Base-by-base conservation (phyloP, 2,888 invertebrate genomes). In the Ormyrus thymus region DNA sequence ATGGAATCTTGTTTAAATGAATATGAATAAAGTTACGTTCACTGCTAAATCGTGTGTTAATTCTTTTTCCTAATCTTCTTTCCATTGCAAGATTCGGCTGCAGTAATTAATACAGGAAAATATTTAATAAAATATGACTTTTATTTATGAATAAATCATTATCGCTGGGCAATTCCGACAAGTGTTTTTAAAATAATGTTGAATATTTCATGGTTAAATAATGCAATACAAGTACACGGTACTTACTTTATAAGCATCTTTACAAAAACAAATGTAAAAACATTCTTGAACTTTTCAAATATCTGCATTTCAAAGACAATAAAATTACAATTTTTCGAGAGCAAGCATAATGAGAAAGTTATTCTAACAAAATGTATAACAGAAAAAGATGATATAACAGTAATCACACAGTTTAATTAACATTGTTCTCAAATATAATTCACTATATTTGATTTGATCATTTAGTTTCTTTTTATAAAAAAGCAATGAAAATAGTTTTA, bases 1-100 rank as follows among this genome's bases (percentile, higher is more conserved):
- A 87, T 83, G 83, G 85, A 84, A 84, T 87, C 86, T 88, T 85
- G 86, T 86, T 88, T 88, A 81, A 84, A 83, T 83, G 84, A 86
- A 80, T 84, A 86, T 81, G 83, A 88, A 88, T 87, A 87, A 87
- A 88, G 75, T 75, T 80, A 80, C 45, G 58, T 80, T 80, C 70
- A 65, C 64, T 72, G 69, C 69, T 77, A 69, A 76, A 43, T n/a
- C 45, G 10, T 8, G 55, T 45, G 56, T 76, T 51, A 9, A 55
- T 68, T 29, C 29, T 29, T 79, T 55, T 55, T 76, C 55, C 11
- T 13, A 11, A 70, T 45, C 43, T 13, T 65, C 29, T 29, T 29
- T 29, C 29, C 29, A 29, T 29, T 29, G 29, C 29, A 29, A 29
- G 29, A 5, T 29, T 50, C 10, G 0, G 3, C 43, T 11, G 0